Evolutionary conservation across 2,888 invertebrate species (phyloP), one percentile per base, ranked within the genome.

Genomic region (Sminthurides aquaticus): DNA sequence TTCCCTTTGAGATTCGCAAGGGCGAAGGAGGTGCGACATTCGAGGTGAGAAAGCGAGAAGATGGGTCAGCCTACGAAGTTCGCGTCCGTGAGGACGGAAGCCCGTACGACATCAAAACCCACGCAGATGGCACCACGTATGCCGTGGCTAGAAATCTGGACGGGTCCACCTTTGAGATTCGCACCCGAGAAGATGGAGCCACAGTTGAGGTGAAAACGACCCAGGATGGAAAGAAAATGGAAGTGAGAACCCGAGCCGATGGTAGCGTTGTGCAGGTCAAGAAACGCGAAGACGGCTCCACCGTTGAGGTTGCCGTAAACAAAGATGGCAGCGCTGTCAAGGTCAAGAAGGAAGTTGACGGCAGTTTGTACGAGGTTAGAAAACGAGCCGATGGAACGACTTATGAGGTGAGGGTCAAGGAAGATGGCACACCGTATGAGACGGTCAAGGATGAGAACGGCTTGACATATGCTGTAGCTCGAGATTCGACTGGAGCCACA

Each of bases 341-440:
- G 28, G n/a, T 20, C 2, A 29, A 57, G n/a, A 57, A 22, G 48
- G 48, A 59, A 25, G n/a, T 2, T 2, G 59, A 57, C 29, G 57
- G 57, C 2, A 57, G 20, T 1, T 8, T 28, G 2, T n/a, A 34
- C 2, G 34, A 57, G 22, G 57, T 57, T 29, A 3, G n/a, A 2
- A 59, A 59, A 26, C 59, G 59, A 59, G 59, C 59, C 27, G 59
- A 59, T 20, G 59, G 59, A 18, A 48, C 43, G 25, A 59, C 59
- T 3, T 20, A 29, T 49, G 48, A 48, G 49, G 59, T 48, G 15
- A 43, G 26, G 22, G 49, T 59, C 48, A 34, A 43, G 18, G 59
- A 59, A 15, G 59, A 59, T 49, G 59, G 59, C 5, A 59, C 43
- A n/a, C 59, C 59, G 20, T 59, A 48, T 11, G 59, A 59, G 24